Evolutionary conservation across 2,797 vertebrate genomes (phyloP).

Genomic region (Melanotaenia maccullochi): DNA sequence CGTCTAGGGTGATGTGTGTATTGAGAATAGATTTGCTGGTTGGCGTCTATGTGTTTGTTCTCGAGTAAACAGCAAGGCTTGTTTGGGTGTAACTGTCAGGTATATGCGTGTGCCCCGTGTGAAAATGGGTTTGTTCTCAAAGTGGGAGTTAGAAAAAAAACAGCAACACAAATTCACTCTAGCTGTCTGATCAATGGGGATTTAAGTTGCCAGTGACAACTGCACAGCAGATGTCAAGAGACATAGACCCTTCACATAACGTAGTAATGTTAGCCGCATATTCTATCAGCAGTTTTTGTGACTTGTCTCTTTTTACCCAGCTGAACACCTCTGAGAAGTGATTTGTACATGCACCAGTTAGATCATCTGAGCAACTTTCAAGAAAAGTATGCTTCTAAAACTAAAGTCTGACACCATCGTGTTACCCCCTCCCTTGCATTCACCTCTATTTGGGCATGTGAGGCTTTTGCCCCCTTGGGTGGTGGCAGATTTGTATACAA

Average conservation of each 20-base stretch:
- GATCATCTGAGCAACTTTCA: slow-evolving; percentile 68
- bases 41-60: slow-evolving; percentile 83
- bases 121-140: slow-evolving; percentile 85
- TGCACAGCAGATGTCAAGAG: slow-evolving; percentile 80
- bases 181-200: slow-evolving; percentile 83
- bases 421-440: slow-evolving; percentile 41
- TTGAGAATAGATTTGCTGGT: slow-evolving; percentile 86
- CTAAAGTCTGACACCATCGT: slow-evolving; percentile 68
- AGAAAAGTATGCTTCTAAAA: slow-evolving; percentile 68
- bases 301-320: slow-evolving; percentile 73
- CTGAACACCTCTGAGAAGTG: slow-evolving; percentile 70
- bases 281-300: slow-evolving; percentile 71
- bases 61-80: slow-evolving; percentile 83
- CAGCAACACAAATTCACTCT: slow-evolving; percentile 79
- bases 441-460: slow-evolving; percentile 71
- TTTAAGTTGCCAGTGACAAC: slow-evolving; percentile 83
- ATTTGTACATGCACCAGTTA: slow-evolving; percentile 70
- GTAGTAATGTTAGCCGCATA: slow-evolving; percentile 58
- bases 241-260: slow-evolving; percentile 69
- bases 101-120: slow-evolving; percentile 80
- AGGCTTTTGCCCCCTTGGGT: slow-evolving; percentile 72
- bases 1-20: slow-evolving; percentile 85
- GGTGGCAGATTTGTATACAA: slow-evolving; percentile 69
- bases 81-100: slow-evolving; percentile 86
- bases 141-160: slow-evolving; percentile 82